These are phyloP conservation scores for Gonatopus flavifemur DNA, from an alignment of 1,140 invertebrate genomes.

Conservation along the genomic window DNA sequence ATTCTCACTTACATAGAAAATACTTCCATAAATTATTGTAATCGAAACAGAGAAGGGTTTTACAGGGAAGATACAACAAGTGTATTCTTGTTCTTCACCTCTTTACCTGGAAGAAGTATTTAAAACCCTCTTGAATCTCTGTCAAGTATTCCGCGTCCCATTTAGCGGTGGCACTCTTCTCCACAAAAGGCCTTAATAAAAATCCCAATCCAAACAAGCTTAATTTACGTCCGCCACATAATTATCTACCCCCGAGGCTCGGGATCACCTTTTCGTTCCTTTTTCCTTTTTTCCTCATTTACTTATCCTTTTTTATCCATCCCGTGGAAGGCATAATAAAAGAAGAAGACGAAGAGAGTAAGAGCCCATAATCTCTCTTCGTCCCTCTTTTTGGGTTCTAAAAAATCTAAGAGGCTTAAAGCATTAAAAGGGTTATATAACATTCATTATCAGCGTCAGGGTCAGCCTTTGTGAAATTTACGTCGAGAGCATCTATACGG, in stretches of 20 bases:
- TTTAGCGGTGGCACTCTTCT: slow-evolving; percentile 47
- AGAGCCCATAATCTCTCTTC: too few relatives aligned
- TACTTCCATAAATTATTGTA: too few relatives aligned
- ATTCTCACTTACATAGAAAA: neutral
- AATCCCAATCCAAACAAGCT: slow-evolving; percentile 61
- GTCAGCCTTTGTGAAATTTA: slow-evolving; percentile 58
- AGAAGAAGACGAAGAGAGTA: slow-evolving; percentile 14
- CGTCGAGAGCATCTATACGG: slow-evolving; percentile 37
- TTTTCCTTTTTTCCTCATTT: slow-evolving; percentile 4
- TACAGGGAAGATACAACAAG: too few relatives aligned
- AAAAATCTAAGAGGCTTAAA: slow-evolving; percentile 61
- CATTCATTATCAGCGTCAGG: slow-evolving; percentile 58
- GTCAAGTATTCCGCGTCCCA: slow-evolving; percentile 34
- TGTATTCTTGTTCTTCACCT: too few relatives aligned
- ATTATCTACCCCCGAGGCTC: slow-evolving; percentile 53
- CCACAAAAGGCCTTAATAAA: slow-evolving; percentile 58
- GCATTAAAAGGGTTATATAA: slow-evolving; percentile 61
- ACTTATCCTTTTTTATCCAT: slow-evolving; percentile 3
- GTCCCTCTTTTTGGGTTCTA: too few relatives aligned
- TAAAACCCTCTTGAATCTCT: too few relatives aligned
- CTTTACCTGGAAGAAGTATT: too few relatives aligned
- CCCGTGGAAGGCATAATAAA: slow-evolving; percentile 2
- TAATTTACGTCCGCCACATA: slow-evolving; percentile 61
- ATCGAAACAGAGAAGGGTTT: too few relatives aligned
- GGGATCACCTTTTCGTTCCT: slow-evolving; percentile 18